Conservation (phyloP, 2,888 invertebrate genomes). For the Thymelicus acteon region DNA sequence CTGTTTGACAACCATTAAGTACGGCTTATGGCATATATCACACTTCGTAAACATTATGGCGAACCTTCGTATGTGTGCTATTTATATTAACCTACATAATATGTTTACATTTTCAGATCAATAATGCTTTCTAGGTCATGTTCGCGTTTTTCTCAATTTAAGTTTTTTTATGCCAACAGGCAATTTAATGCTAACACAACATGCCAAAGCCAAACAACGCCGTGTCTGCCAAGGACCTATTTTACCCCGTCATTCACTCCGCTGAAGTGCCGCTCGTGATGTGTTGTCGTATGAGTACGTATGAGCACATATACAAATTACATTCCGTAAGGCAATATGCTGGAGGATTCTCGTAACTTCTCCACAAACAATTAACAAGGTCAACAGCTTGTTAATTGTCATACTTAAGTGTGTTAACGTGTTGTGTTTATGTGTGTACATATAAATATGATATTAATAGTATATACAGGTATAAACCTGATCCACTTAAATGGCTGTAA, state of each 20-base stretch:
- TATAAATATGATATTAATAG: too few species aligned
- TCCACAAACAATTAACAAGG: slow-evolving; percentile 10
- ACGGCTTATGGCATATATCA: too few species aligned
- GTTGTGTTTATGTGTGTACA: not conserved
- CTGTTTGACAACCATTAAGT: too few species aligned
- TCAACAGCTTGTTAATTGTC: not conserved
- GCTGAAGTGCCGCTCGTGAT: slow-evolving; percentile 34
- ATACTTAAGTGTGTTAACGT: not conserved
- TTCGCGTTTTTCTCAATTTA: too few species aligned
- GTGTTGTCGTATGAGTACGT: slow-evolving; percentile 26
- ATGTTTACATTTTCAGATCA: too few species aligned
- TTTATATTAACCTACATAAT: too few species aligned
- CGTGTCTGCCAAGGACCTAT: slow-evolving; percentile 37
- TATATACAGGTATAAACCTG: too few species aligned
- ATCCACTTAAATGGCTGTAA: too few species aligned
- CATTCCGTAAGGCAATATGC: slow-evolving; percentile 37
- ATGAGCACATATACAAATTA: slow-evolving; percentile 39
- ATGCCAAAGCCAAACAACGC: slow-evolving; percentile 50
- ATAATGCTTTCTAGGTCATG: too few species aligned
- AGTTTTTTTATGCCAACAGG: slow-evolving; percentile 18
- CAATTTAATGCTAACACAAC: slow-evolving; percentile 29
- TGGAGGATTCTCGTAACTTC: slow-evolving; percentile 13
- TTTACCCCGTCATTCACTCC: slow-evolving; percentile 35
- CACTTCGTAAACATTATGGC: too few species aligned
- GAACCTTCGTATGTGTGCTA: too few species aligned